Percentiles rank a stretch among this genome's conserved stretches.
phyloP scores from a whole-genome alignment of 2,113 vertebrate genomes.

The Naja naja region DNA sequence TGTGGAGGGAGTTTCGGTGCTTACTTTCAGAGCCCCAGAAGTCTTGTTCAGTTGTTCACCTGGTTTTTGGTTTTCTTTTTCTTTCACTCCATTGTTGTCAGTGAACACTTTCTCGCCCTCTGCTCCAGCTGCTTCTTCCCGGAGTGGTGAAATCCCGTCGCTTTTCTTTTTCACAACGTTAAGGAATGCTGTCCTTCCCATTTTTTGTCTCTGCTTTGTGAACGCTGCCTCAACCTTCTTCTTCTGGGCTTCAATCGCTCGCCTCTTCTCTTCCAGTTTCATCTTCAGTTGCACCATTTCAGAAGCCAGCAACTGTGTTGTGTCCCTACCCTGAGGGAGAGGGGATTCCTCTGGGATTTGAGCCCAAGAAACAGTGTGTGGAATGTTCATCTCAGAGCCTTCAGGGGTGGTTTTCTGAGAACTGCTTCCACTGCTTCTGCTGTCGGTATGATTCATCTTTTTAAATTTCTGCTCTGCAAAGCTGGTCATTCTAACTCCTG shows the following conservation, averaged over 20 bases:
- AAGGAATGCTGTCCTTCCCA: constrained; percentile 93
- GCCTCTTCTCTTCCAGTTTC: constrained; percentile 93
- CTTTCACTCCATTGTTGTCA: constrained; percentile 59
- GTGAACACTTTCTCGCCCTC: constrained; percentile 74
- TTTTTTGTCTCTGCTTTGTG: constrained; percentile 90
- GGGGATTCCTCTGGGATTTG: constrained; percentile 84
- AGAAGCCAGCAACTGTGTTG: constrained; percentile 90
- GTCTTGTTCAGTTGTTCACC: constrained; percentile 53
- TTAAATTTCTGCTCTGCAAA: constrained; percentile 95
- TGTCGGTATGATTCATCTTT: constrained; percentile 82
- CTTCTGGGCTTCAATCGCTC: constrained; percentile 97
- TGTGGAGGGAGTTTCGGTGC: constrained; percentile 62
- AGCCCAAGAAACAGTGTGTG: constrained; percentile 87
- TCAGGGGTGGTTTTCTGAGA: constrained; percentile 94
- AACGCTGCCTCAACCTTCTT: constrained; percentile 97
- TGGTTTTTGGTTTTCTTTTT: constrained; percentile 59
- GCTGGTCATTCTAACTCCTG: constrained; percentile 89
- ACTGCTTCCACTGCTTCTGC: constrained; percentile 82
- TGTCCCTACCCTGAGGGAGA: constrained; percentile 78
- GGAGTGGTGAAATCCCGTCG: constrained; percentile 80
- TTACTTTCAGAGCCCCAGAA: constrained; percentile 63
- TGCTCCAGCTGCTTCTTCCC: constrained; percentile 77
- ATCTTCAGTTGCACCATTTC: constrained; percentile 95
- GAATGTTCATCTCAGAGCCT: constrained; percentile 87
- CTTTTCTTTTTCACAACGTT: constrained; percentile 91